Evolutionary conservation across 1,140 invertebrate genomes (phyloP).

Genomic region (Zelostemma sp.): DNA sequence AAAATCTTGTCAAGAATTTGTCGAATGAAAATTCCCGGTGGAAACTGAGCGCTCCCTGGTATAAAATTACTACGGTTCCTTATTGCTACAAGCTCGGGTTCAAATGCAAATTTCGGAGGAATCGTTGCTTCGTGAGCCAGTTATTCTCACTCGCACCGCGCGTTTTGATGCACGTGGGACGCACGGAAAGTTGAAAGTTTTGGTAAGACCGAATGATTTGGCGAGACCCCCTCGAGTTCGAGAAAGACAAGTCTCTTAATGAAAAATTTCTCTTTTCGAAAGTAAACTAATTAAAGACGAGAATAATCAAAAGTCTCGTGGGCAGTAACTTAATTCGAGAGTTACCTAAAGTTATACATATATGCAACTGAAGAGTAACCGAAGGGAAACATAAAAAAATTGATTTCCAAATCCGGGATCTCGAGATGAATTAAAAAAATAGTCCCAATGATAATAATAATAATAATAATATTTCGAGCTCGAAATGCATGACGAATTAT

Average conservation of each 20-base stretch:
- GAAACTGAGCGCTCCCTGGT: conserved; percentile 24
- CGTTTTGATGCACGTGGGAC: conserved; percentile 11
- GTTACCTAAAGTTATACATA: too few species aligned
- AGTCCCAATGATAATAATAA: too few species aligned
- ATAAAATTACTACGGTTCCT: conserved; percentile 59
- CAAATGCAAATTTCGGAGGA: conserved; percentile 52
- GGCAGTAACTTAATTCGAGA: too few species aligned
- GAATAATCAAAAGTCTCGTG: conserved; percentile 29
- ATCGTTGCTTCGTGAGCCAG: conserved; percentile 39
- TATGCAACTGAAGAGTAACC: too few species aligned
- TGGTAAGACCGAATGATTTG: conserved; percentile 54
- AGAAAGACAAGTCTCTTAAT: conserved; percentile 43
- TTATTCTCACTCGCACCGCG: conserved; percentile 24
- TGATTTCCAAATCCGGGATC: too few species aligned
- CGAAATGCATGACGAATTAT: too few species aligned
- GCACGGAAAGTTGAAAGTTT: conserved; percentile 48
- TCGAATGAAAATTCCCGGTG: too few species aligned
- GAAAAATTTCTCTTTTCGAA: conserved; percentile 32
- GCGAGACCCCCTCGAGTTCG: too few species aligned
- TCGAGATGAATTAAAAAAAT: too few species aligned
- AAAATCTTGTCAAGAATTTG: too few species aligned
- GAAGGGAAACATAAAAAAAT: too few species aligned
- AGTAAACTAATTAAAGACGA: conserved; percentile 39
- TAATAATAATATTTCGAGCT: too few species aligned
- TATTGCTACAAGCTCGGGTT: conserved; percentile 50